These are phyloP conservation scores for Oligia latruncula DNA, from an alignment of 2,888 invertebrate genomes.

Conservation along the genomic window DNA sequence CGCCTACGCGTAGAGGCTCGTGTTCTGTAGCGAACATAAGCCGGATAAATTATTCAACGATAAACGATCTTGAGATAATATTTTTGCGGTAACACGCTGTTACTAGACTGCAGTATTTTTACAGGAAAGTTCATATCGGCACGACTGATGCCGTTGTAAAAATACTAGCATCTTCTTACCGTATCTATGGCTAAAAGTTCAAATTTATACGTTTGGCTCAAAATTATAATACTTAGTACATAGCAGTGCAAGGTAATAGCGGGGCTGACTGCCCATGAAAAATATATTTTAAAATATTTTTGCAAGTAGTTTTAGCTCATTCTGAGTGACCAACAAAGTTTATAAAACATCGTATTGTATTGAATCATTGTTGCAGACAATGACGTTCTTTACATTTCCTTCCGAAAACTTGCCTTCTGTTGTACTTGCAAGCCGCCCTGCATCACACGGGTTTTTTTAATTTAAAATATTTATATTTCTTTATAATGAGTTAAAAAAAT, in stretches of 20 bases:
- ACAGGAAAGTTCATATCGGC: background rate
- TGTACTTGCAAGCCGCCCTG: background rate
- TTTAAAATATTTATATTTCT: too few species aligned
- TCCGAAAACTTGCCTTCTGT: background rate
- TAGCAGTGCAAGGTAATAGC: background rate
- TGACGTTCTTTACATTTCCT: background rate
- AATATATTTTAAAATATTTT: background rate
- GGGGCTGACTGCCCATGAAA: too few species aligned
- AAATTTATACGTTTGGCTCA: background rate
- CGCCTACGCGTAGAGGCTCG: slow-evolving; percentile 25
- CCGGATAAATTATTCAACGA: slow-evolving; percentile 1
- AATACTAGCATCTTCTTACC: background rate
- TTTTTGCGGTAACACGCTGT: background rate
- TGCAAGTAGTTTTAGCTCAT: too few species aligned
- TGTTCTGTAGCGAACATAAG: slow-evolving; percentile 23
- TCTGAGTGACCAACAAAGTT: too few species aligned
- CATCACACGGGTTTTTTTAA: too few species aligned
- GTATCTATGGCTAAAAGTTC: background rate
- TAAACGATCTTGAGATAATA: slow-evolving; percentile 11
- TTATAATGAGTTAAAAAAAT: too few species aligned
- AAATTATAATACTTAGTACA: background rate
- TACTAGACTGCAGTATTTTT: background rate
- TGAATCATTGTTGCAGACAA: background rate
- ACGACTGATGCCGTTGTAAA: too few species aligned
- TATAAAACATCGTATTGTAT: background rate